These are phyloP conservation scores for Megamerina dolium DNA, from an alignment of 2,888 invertebrate genomes.

Conservation along the genomic window DNA sequence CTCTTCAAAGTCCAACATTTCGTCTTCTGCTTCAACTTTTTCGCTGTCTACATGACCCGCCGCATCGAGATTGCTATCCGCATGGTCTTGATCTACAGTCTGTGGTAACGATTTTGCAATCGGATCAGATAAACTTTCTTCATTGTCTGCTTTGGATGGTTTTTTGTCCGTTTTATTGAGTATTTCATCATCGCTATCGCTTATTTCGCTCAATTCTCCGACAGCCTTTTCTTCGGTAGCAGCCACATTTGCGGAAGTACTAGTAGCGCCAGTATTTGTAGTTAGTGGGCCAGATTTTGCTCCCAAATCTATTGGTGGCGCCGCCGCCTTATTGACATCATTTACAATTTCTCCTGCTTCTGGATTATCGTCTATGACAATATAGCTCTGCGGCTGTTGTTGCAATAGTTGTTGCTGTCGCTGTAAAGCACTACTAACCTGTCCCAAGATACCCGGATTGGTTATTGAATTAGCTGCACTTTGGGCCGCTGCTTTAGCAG, in stretches of 20 bases:
- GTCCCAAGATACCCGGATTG: constrained; percentile 37
- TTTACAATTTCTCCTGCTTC: constrained; percentile 23
- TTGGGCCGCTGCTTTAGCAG: constrained; percentile 41
- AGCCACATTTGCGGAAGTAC: not conserved
- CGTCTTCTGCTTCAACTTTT: constrained; percentile 35
- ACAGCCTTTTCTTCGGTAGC: constrained; percentile 29
- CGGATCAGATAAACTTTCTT: constrained; percentile 18
- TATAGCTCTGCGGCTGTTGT: constrained; percentile 1
- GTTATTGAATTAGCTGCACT: constrained; percentile 39
- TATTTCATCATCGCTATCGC: constrained; percentile 84
- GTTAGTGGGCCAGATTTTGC: not conserved
- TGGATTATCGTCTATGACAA: constrained; percentile 17
- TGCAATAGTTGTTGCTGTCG: constrained; percentile 1
- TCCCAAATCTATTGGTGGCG: not conserved
- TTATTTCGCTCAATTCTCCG: constrained; percentile 73
- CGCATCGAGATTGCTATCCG: constrained; percentile 3
- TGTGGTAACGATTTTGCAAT: constrained; percentile 11
- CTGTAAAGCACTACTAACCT: constrained; percentile 21
- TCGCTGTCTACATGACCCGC: constrained; percentile 1
- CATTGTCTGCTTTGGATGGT: constrained; percentile 25
- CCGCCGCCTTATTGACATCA: constrained; percentile 15
- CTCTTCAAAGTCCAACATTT: constrained; percentile 74
- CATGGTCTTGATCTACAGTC: constrained; percentile 1
- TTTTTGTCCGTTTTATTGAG: constrained; percentile 66
- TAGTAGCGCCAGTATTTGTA: not conserved